phyloP scores from a whole-genome alignment of 2,113 vertebrate species.

The Apaloderma vittatum region DNA sequence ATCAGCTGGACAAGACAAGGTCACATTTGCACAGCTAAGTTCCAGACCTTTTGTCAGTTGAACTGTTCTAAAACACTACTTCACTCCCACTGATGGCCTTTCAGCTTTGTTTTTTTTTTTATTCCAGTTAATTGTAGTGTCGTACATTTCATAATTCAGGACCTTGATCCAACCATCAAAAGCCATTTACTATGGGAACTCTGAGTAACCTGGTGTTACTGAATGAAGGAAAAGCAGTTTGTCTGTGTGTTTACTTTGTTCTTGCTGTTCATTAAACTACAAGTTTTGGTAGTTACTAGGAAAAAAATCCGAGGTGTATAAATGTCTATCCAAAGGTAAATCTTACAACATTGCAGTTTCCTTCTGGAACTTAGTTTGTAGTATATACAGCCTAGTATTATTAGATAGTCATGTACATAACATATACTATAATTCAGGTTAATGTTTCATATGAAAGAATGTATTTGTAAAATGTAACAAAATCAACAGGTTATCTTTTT shows the following conservation, averaged over 20 bases:
- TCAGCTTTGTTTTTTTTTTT: not conserved
- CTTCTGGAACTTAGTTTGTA: constrained; percentile 72
- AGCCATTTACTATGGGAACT: constrained; percentile 13
- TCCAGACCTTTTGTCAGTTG: not conserved
- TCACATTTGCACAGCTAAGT: constrained; percentile 38
- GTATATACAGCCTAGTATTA: constrained; percentile 62
- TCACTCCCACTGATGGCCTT: not conserved
- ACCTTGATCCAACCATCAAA: constrained; percentile 29
- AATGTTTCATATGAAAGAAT: constrained; percentile 83
- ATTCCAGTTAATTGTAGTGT: not conserved
- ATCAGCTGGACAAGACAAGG: not conserved
- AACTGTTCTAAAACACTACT: not conserved
- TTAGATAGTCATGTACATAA: constrained; percentile 74
- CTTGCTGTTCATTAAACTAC: constrained; percentile 43
- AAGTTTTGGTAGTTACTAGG: constrained; percentile 39
- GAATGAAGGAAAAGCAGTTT: constrained; percentile 40
- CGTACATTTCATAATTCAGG: constrained; percentile 25
- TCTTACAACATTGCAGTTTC: constrained; percentile 58
- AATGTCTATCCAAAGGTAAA: constrained; percentile 58
- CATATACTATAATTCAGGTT: constrained; percentile 75
- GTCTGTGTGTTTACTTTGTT: constrained; percentile 39
- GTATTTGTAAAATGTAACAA: constrained; percentile 84
- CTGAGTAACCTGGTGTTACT: constrained; percentile 14
- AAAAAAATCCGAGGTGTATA: constrained; percentile 42
- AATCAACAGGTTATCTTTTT: constrained; percentile 78